phyloP scores from a whole-genome alignment of 2,888 invertebrate genomes.

The Mimachlamys varia region DNA sequence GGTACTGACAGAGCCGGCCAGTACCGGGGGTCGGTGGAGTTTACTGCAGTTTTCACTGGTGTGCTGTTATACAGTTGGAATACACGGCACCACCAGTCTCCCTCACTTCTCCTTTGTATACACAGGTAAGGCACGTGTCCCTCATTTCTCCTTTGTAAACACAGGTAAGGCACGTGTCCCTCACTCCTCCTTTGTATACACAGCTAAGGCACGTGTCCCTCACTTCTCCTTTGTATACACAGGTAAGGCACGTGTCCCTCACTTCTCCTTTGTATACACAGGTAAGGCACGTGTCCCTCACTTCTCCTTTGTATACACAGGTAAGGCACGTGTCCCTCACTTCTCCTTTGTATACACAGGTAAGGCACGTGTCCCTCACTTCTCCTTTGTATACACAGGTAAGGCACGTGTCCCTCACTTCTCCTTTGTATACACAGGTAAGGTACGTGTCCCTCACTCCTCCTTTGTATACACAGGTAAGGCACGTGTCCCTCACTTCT shows the following conservation, averaged over 20 bases:
- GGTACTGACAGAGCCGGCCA: background rate
- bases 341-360: conserved; percentile 74
- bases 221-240: no score
- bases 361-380: conserved; percentile 72
- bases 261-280: no score
- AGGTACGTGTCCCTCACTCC: no score
- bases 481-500: conserved; percentile 73
- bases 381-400: conserved; percentile 72
- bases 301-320: no score
- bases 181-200: conserved; percentile 72
- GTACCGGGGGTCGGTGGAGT: conserved; percentile 63
- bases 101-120: conserved; percentile 74
- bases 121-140: conserved; percentile 66
- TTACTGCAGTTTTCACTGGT: conserved; percentile 73
- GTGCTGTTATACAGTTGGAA: conserved; percentile 72
- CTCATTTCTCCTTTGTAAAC: no score
- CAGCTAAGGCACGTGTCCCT: no score
- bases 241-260: no score
- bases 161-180: conserved; percentile 74
- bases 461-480: conserved; percentile 74
- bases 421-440: no score
- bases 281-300: no score
- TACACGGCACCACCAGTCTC: conserved; percentile 73
- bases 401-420: no score
- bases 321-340: conserved; percentile 74